phyloP scores from a whole-genome alignment of 2,888 invertebrate species.

The Cynaeus angustus region DNA sequence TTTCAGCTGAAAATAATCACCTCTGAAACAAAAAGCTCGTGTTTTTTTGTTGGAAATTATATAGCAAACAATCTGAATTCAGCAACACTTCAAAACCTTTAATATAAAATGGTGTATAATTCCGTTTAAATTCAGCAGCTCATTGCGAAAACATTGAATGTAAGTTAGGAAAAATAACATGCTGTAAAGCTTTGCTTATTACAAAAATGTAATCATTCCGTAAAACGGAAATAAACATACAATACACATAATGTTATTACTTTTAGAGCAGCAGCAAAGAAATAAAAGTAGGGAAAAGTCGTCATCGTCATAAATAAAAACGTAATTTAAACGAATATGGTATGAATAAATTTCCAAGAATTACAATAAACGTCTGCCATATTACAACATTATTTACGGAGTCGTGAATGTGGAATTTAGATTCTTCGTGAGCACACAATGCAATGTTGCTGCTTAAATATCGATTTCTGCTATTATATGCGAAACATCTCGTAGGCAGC shows the following conservation, averaged over 20 bases:
- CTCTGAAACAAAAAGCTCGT: too few species aligned
- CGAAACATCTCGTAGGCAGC: background rate
- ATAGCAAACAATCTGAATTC: too few species aligned
- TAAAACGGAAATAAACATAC: background rate
- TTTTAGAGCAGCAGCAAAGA: background rate
- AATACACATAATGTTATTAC: background rate
- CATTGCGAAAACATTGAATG: too few species aligned
- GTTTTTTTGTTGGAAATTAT: too few species aligned
- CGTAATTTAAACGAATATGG: conserved; percentile 19
- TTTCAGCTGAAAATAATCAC: too few species aligned
- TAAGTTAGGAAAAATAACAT: too few species aligned
- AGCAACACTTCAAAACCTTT: too few species aligned
- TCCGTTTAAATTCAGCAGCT: too few species aligned
- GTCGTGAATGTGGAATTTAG: conserved; percentile 12
- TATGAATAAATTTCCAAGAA: conserved; percentile 17
- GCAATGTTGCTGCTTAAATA: background rate
- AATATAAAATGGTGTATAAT: too few species aligned
- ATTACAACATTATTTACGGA: conserved; percentile 6
- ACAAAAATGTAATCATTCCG: too few species aligned
- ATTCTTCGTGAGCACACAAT: conserved; percentile 8
- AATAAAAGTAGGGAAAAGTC: conserved; percentile 12
- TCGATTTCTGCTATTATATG: background rate
- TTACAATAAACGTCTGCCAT: conserved; percentile 7
- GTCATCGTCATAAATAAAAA: conserved; percentile 16
- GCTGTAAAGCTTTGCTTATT: too few species aligned